These are phyloP conservation scores for Leucophenga maculata DNA, from an alignment of 2,888 invertebrate genomes.

Conservation along the genomic window DNA sequence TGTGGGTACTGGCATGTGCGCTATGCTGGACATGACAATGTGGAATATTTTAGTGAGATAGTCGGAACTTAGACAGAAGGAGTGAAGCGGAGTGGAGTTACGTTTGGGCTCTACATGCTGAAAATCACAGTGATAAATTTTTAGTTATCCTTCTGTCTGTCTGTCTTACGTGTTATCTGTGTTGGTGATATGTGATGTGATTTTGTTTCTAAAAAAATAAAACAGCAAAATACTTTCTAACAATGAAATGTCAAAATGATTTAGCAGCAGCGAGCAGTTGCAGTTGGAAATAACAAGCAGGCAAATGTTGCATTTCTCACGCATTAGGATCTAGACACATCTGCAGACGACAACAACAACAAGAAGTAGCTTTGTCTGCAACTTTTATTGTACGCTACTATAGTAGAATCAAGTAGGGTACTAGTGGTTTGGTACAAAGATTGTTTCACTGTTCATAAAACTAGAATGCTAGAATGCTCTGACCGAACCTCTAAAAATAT, in stretches of 20 bases:
- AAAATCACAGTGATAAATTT: conserved; percentile 17
- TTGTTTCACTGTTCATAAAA: too few relatives aligned
- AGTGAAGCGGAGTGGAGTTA: neutral
- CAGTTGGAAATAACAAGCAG: conserved; percentile 16
- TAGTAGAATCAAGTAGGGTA: too few relatives aligned
- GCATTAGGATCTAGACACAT: conserved; percentile 24
- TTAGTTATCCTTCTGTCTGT: conserved; percentile 2
- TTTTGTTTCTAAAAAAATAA: neutral
- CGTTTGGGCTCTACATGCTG: conserved; percentile 11
- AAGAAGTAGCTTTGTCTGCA: conserved; percentile 16
- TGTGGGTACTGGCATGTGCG: conserved; percentile 56
- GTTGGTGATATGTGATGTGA: neutral
- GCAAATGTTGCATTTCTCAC: conserved; percentile 19
- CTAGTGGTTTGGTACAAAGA: too few relatives aligned
- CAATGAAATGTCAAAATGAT: conserved; percentile 31
- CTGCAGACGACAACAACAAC: neutral
- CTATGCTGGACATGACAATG: conserved; percentile 31
- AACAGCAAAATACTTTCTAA: neutral
- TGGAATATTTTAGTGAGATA: neutral
- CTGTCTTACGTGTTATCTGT: neutral
- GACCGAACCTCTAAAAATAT: too few relatives aligned
- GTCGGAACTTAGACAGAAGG: neutral
- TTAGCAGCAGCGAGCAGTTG: neutral
- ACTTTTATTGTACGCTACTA: too few relatives aligned
- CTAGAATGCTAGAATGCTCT: too few relatives aligned